Percentiles rank a stretch among this genome's conserved stretches.
Evolutionary conservation across 2,113 vertebrate species (phyloP).

Genomic region (Antennarius striatus): DNA sequence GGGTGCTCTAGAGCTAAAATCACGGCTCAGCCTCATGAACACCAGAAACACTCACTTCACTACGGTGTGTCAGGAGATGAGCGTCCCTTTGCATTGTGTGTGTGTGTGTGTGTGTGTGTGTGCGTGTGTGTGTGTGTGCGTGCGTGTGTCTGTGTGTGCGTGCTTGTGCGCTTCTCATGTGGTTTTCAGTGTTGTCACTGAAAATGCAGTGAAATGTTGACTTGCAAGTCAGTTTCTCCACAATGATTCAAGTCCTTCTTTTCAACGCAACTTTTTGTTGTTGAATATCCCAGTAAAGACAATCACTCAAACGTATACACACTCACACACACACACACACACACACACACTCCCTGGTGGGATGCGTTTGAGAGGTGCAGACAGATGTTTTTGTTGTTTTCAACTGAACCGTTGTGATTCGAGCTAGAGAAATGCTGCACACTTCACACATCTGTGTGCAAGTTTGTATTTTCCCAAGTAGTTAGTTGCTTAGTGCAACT

Average conservation of each 20-base stretch:
- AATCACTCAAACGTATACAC: neutral
- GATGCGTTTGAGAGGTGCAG: slow-evolving; percentile 6
- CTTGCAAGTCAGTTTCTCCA: neutral
- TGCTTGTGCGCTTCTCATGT: neutral
- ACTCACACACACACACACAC: neutral
- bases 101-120: neutral
- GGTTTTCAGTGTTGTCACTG: neutral
- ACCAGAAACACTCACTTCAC: slow-evolving; percentile 46
- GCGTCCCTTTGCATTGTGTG: neutral
- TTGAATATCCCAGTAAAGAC: slow-evolving; percentile 3
- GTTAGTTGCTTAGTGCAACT: slow-evolving; percentile 55
- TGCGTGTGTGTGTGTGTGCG: neutral
- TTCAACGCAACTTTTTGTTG: slow-evolving; percentile 37
- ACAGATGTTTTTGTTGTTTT: slow-evolving; percentile 1
- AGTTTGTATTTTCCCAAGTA: slow-evolving; percentile 50
- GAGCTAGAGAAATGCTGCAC: slow-evolving; percentile 29
- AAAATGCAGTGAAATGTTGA: slow-evolving; percentile 1
- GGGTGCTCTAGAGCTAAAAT: slow-evolving; percentile 44
- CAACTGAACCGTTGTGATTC: slow-evolving; percentile 2
- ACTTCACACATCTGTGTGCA: slow-evolving; percentile 51
- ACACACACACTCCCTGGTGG: neutral
- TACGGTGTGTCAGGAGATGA: slow-evolving; percentile 10
- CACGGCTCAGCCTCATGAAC: slow-evolving; percentile 25
- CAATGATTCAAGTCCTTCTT: neutral
- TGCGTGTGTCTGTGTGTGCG: no score